Base-by-base conservation (phyloP, 2,113 vertebrate genomes). In the Leptobrachium ailaonicum region DNA sequence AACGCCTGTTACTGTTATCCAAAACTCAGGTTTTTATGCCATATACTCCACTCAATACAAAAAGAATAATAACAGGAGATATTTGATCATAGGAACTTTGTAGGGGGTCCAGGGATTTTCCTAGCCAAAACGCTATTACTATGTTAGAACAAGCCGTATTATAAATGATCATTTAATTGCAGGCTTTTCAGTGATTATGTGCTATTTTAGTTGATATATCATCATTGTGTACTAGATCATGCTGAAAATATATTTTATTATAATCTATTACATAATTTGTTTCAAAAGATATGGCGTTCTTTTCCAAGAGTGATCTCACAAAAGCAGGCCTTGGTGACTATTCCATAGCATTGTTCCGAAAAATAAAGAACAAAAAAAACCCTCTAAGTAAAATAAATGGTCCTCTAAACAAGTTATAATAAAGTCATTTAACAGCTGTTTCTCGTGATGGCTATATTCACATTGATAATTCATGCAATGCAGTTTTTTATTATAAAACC, bases 181-280 rank as follows among this genome's bases (percentile, higher is more conserved):
- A 68, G 56, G 20, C 41, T 50, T 58, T 40, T 12, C 6, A 56
- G 67, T 66, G 64, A 32, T 11, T 53, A 62, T 75, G 42, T 41
- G 70, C 53, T 43, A 60, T 75, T 62, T 43, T 75, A 3, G 64
- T 66, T 54, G 50, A 68, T 50, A 72, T 69, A 44, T 58, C 74
- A 67, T 81, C 42, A 62, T 75, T 81, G 42, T 81, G 32, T 40
- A 75, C 20, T 69, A 44, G 64, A 64, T 69, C 79, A 40, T n/a
- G 11, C 32, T 41, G 72, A 43, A 69, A 75, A 62, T 81, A 68
- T 75, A 81, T 81, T 72, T 81, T 63, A 47, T 68, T 81, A 69
- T 60, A 62, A 40, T 66, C 43, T 67, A 6, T 72, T 20, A 62
- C 42, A 81, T 81, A 50, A 81, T 75, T 72, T 73, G 54, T 81